phyloP scores from a whole-genome alignment of 2,113 vertebrate genomes.

The Hippopotamus amphibius region DNA sequence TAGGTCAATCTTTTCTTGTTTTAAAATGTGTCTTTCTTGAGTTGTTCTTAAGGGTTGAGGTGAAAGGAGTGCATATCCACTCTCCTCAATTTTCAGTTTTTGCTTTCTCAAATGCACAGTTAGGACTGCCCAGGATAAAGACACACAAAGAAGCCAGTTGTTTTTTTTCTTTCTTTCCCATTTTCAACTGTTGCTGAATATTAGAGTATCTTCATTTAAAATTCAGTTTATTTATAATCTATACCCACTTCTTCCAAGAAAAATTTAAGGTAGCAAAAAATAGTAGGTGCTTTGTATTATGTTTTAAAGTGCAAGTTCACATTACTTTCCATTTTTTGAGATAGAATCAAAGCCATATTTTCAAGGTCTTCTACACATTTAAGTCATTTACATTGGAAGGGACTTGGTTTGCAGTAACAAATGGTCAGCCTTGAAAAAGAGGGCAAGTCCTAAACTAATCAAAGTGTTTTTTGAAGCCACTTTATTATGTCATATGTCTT shows the following conservation, averaged over 20 bases:
- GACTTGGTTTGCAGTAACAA: background rate
- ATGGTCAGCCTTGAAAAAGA: background rate
- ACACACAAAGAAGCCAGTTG: background rate
- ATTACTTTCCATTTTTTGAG: background rate
- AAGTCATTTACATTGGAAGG: background rate
- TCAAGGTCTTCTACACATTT: background rate
- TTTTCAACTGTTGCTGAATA: background rate
- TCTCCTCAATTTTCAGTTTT: background rate
- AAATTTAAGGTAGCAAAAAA: slow-evolving; percentile 41
- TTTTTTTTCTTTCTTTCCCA: background rate
- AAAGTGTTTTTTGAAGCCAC: slow-evolving; percentile 43
- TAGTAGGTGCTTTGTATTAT: background rate
- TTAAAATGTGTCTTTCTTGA: slow-evolving; percentile 13
- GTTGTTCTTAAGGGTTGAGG: background rate
- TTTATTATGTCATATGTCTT: background rate
- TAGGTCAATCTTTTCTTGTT: slow-evolving; percentile 78
- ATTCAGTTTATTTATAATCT: slow-evolving; percentile 38
- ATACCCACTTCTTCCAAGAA: background rate
- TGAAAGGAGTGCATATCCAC: background rate
- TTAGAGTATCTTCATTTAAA: background rate
- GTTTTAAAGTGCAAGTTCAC: slow-evolving; percentile 33
- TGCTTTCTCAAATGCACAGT: background rate
- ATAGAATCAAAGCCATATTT: background rate
- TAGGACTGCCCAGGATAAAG: background rate
- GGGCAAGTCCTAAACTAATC: background rate